Percentiles rank a stretch among this genome's conserved stretches.
These are phyloP conservation scores for Phaedon cochleariae DNA, from an alignment of 2,888 invertebrate species.

Conservation along the genomic window DNA sequence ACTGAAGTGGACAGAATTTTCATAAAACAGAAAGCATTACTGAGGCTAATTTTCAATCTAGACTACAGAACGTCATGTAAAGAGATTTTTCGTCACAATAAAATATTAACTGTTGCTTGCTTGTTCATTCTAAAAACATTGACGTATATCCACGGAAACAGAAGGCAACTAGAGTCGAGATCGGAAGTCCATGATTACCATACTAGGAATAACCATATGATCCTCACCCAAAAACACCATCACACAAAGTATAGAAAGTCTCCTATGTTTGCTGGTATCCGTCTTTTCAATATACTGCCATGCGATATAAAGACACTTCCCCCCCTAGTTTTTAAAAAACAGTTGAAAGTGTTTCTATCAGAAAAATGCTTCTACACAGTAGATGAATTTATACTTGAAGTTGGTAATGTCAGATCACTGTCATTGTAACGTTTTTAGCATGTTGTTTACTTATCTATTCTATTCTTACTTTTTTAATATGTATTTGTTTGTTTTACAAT, in stretches of 20 bases:
- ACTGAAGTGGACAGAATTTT: not conserved
- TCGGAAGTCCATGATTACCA: not conserved
- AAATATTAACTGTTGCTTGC: not conserved
- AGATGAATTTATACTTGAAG: slow-evolving; percentile 8
- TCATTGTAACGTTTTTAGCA: no score
- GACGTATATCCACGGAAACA: slow-evolving; percentile 1
- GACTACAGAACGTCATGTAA: slow-evolving; percentile 2
- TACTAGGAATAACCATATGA: not conserved
- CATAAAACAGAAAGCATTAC: slow-evolving; percentile 8
- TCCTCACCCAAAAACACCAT: not conserved
- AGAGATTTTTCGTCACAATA: not conserved
- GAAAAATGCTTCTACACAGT: slow-evolving; percentile 7
- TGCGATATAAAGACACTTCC: not conserved
- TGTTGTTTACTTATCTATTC: no score
- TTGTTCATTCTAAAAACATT: not conserved
- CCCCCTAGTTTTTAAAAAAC: not conserved
- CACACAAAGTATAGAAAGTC: not conserved
- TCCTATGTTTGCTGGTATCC: not conserved
- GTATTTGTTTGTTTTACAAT: no score
- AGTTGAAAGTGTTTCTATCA: not conserved
- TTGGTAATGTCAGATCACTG: slow-evolving; percentile 1
- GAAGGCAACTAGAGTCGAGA: slow-evolving; percentile 7
- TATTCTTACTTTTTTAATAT: no score
- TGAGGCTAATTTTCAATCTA: slow-evolving; percentile 2
- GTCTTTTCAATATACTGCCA: not conserved